Base-by-base conservation (phyloP, 2,113 vertebrate species). In the Aptenodytes patagonicus region DNA sequence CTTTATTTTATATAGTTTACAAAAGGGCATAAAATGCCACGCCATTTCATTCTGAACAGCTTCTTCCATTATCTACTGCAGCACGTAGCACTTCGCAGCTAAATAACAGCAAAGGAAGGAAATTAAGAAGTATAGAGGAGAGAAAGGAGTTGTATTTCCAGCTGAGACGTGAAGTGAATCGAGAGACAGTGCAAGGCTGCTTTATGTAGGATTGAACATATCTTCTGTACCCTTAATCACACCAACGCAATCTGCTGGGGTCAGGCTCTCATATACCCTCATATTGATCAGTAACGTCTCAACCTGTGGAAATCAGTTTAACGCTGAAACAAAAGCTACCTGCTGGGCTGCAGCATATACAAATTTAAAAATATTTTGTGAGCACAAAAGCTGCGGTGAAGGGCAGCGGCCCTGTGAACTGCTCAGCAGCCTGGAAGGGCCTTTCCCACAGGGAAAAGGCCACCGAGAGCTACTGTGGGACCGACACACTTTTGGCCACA, bases 1-100 rank as follows among this genome's bases (percentile, higher is more conserved):
- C 75, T 94, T 94, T 92, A 80, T 89, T 96, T 93, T 72, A 75
- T 73, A 20, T 19, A 44, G 87, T 83, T 94, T 89, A 93, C 47
- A 70, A 95, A 95, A 96, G 97, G 95, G 91, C 92, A 95, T 72
- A 64, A 83, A 96, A 97, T 90, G 76, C 92, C 94, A 89, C 0
- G 4, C 88, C 83, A 88, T 95, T 97, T 97, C 94, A 75, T 89
- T 75, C 90, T 57, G 55, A 92, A 60, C 70, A 61, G 80, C 92
- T 71, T 44, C 80, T 90, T 78, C 86, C 83, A 90, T 93, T 87
- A 90, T 18, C 83, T 42, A 34, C 57, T 71, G 89, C 86, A 87
- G 86, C 94, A 89, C 32, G 5, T 29, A 82, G 86, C 72, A 66
- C 83, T 94, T 81, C 58, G n/a, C 72, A 60, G 86, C 85, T 82